phyloP scores from a whole-genome alignment of 2,797 vertebrate genomes.

The Iguana delicatissima region DNA sequence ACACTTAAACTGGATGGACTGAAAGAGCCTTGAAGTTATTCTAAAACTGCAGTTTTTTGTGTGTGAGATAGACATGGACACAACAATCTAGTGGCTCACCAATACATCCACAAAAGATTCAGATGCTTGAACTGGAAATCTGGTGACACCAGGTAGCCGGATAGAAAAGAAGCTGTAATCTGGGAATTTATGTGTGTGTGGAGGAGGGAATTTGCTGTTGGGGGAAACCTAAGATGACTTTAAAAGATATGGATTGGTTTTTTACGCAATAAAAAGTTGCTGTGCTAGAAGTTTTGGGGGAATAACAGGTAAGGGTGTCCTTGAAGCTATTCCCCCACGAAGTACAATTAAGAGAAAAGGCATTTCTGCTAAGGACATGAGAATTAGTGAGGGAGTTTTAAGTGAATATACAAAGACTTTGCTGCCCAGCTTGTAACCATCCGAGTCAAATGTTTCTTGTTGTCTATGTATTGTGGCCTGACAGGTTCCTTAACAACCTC shows the following conservation, averaged over 20 bases:
- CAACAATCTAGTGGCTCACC: not conserved
- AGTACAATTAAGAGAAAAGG: not conserved
- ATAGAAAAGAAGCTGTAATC: not conserved
- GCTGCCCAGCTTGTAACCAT: not conserved
- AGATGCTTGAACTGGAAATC: not conserved
- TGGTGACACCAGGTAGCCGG: not conserved
- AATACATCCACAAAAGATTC: not conserved
- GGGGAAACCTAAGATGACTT: not conserved
- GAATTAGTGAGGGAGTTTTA: not conserved
- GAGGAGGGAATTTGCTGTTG: not conserved
- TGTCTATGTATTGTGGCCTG: not conserved
- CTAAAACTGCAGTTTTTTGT: not conserved
- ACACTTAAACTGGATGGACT: conserved; percentile 56
- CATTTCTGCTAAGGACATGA: not conserved
- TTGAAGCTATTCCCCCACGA: not conserved
- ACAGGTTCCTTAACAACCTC: not conserved
- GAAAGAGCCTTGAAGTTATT: conserved; percentile 43
- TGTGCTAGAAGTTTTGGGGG: not conserved
- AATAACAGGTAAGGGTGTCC: not conserved
- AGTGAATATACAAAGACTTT: not conserved
- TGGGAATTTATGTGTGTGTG: not conserved
- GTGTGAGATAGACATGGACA: not conserved
- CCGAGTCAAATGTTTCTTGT: not conserved
- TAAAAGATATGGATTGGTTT: not conserved
- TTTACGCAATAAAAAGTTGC: not conserved